Percentiles rank a stretch among this genome's conserved stretches.
Conservation (phyloP, 2,797 vertebrate genomes). For the Sphaeramia orbicularis region DNA sequence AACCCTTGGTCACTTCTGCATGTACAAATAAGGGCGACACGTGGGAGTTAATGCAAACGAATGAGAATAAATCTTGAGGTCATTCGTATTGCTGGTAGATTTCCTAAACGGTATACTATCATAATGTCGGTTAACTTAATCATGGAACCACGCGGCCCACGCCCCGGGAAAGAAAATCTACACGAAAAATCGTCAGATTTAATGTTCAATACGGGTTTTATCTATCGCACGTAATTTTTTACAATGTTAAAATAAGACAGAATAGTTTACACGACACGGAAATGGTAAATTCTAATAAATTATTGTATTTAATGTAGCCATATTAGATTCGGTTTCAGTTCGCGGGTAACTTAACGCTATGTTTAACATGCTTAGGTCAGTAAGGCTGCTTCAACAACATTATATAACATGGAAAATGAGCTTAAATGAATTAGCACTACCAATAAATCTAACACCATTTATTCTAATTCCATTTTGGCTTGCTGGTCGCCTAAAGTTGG, state of each 20-base stretch:
- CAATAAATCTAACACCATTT: background rate
- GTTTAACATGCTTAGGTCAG: too few relatives aligned
- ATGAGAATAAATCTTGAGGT: slow-evolving; percentile 33
- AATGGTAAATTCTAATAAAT: too few relatives aligned
- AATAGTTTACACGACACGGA: too few relatives aligned
- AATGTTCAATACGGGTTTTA: background rate
- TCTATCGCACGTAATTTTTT: background rate
- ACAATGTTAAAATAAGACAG: too few relatives aligned
- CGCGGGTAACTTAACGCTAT: background rate
- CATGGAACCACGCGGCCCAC: background rate
- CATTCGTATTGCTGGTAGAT: background rate
- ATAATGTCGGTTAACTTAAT: background rate
- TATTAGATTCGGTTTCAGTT: background rate
- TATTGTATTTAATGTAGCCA: too few relatives aligned
- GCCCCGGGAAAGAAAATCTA: too few relatives aligned
- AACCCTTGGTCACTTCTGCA: background rate
- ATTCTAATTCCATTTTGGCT: background rate
- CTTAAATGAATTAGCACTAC: background rate
- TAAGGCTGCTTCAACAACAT: background rate
- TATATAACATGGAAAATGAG: background rate
- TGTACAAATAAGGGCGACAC: background rate
- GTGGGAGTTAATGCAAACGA: slow-evolving; percentile 26
- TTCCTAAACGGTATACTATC: background rate
- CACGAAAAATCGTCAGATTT: too few relatives aligned
- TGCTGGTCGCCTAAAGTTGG: background rate